Conservation (phyloP, 2,113 vertebrate species). For the Brienomyrus brachyistius region DNA sequence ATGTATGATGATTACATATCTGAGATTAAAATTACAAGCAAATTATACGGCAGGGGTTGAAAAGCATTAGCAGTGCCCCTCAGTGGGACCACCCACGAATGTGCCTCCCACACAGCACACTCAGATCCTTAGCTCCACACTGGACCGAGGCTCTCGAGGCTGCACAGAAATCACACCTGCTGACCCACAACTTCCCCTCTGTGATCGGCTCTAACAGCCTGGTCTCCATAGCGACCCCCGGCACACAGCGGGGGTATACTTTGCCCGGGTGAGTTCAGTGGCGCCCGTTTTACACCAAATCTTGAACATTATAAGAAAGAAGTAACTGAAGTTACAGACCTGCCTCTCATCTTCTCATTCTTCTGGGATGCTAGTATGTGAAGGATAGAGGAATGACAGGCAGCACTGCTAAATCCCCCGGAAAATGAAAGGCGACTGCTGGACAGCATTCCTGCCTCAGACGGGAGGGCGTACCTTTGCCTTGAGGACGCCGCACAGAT, state of each 20-base stretch:
- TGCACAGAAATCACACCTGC: background rate
- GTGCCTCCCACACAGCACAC: background rate
- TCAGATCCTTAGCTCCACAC: background rate
- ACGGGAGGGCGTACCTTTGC: background rate
- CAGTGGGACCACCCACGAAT: background rate
- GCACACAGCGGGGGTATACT: background rate
- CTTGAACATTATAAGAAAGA: background rate
- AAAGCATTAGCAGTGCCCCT: background rate
- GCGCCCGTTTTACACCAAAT: background rate
- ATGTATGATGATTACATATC: constrained; percentile 5
- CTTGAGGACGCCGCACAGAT: background rate
- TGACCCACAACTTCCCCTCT: background rate
- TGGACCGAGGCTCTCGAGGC: background rate
- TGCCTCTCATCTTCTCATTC: background rate
- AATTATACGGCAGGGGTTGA: background rate
- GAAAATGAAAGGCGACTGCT: background rate
- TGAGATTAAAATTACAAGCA: background rate
- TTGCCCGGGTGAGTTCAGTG: background rate
- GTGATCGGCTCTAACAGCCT: background rate
- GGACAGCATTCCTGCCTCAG: too few species aligned
- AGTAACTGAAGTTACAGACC: background rate
- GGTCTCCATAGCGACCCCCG: background rate
- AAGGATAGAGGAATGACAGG: background rate
- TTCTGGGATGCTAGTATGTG: background rate
- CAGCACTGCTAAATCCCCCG: background rate